Evolutionary conservation across 1,140 invertebrate species (phyloP).

Genomic region (Tetranychus urticae): DNA sequence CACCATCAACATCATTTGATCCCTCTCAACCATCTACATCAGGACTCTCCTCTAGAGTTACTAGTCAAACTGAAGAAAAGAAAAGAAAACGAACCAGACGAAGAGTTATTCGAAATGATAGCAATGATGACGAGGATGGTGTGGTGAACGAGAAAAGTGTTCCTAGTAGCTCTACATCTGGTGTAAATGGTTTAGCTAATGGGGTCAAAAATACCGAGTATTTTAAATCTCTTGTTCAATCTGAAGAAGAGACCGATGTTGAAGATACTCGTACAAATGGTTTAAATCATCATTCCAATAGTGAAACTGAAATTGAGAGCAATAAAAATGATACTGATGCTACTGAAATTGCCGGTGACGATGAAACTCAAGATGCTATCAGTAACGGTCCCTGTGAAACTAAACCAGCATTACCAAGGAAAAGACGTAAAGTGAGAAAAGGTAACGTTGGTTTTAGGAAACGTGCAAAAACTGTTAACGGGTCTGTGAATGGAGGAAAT

Average conservation of each 20-base stretch:
- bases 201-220: not conserved
- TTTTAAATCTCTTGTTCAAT: not conserved
- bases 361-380: not conserved
- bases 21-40: not conserved
- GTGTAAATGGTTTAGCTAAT: not conserved
- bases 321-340: conserved; percentile 11
- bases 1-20: not conserved
- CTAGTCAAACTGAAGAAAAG: not conserved
- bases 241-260: not conserved
- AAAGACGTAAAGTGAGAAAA: not conserved
- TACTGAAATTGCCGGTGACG: conserved; percentile 21
- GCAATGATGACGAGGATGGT: too few species aligned
- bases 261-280: not conserved
- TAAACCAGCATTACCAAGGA: not conserved
- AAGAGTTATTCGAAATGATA: not conserved
- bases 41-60: not conserved
- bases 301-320: conserved; percentile 7
- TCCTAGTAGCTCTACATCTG: not conserved
- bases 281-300: not conserved
- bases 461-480: not conserved
- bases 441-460: not conserved
- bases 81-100: not conserved
- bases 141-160: too few species aligned
- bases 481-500: not conserved
- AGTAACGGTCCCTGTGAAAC: not conserved